These are phyloP conservation scores for Cyanocitta stelleri DNA, from an alignment of 2,113 vertebrate species.

Conservation along the genomic window DNA sequence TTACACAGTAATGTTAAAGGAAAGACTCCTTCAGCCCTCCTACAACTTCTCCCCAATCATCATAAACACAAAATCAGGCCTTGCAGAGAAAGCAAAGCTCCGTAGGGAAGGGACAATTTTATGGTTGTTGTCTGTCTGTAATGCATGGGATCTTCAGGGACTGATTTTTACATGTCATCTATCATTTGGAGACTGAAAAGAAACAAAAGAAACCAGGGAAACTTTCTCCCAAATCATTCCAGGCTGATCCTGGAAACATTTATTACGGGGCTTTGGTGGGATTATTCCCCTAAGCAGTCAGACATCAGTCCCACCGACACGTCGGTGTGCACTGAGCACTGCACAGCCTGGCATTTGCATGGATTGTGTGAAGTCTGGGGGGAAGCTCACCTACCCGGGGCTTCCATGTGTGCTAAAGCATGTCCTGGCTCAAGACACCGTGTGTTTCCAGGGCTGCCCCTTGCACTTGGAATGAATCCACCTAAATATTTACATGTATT, in stretches of 20 bases:
- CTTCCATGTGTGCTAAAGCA: neutral
- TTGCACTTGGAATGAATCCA: neutral
- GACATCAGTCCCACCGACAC: neutral
- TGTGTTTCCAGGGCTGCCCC: neutral
- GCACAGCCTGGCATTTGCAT: neutral
- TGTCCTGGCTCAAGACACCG: neutral
- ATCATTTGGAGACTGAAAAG: neutral
- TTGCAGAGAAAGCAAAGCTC: neutral
- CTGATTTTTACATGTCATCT: neutral
- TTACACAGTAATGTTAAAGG: neutral
- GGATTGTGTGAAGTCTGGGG: neutral
- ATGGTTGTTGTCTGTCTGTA: neutral
- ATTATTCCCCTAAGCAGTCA: neutral
- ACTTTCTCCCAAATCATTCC: slow-evolving; percentile 26
- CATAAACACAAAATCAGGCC: neutral
- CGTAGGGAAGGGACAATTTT: neutral
- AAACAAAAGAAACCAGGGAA: slow-evolving; percentile 20
- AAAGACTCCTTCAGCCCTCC: neutral
- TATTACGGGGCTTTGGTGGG: neutral
- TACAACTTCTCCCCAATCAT: neutral
- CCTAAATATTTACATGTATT: slow-evolving; percentile 29
- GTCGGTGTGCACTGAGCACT: neutral
- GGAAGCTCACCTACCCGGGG: neutral
- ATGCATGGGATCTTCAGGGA: neutral
- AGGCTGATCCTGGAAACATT: neutral